Evolutionary conservation across 1,140 invertebrate species (phyloP).

Genomic region (Temnothorax longispinosus): DNA sequence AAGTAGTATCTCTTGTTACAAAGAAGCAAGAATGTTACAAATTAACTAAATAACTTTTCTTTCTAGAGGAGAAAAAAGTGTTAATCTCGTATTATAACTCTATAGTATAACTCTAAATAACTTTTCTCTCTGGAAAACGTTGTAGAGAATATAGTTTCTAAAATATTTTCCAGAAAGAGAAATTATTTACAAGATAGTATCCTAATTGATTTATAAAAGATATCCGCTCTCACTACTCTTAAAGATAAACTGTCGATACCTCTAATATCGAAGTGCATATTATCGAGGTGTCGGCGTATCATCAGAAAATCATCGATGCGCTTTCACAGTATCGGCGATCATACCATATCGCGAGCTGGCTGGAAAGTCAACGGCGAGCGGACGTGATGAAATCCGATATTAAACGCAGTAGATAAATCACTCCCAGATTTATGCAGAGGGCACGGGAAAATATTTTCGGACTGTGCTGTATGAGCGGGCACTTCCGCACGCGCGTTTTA

Average conservation of each 20-base stretch:
- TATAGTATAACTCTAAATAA: background rate
- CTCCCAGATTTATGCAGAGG: conserved; percentile 34
- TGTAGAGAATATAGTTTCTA: background rate
- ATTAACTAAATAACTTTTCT: background rate
- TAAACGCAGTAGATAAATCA: conserved; percentile 51
- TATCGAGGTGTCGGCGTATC: background rate
- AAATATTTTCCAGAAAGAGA: background rate
- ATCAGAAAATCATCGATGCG: conserved; percentile 9
- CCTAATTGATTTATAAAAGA: background rate
- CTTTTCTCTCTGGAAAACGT: background rate
- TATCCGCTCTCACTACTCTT: background rate
- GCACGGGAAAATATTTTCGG: conserved; percentile 50
- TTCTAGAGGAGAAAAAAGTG: background rate
- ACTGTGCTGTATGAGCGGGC: background rate
- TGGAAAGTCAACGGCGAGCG: conserved; percentile 30
- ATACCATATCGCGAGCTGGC: background rate
- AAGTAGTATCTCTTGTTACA: background rate
- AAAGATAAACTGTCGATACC: background rate
- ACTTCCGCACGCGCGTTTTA: conserved; percentile 21
- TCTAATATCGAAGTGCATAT: background rate
- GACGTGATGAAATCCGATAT: conserved; percentile 55
- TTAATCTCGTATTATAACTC: too few relatives aligned
- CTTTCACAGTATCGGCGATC: background rate
- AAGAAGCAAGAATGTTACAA: background rate
- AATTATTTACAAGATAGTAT: background rate